Evolutionary conservation across 2,113 vertebrate genomes (phyloP), one percentile per base, ranked within the genome.

Genomic region (Neomonachus schauinslandi): DNA sequence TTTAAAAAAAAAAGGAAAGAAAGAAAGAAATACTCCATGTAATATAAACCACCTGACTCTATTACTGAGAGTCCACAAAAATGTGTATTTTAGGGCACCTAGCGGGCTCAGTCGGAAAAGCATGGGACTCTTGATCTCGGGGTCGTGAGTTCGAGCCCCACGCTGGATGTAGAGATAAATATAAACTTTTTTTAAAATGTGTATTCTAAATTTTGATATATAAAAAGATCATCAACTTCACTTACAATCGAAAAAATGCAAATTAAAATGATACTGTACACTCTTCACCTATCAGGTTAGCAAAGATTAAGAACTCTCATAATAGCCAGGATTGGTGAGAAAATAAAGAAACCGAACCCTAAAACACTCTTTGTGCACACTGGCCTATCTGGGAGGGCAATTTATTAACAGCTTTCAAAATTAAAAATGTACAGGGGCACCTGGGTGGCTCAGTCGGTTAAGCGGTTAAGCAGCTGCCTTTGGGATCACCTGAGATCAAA

Each of bases 241-340:
- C 33, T 96, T 82, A 79, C 46, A 28, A 28, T 72, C 21, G 3
- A 97, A 94, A 61, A 94, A 95, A 91, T 79, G 33, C 33, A 93
- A 96, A 79, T 65, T 93, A 91, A 93, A 82, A 81, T 71, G 15
- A 61, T 39, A 53, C 0, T 77, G 16, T 19, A 79, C 8, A 51
- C 19, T 53, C 76, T 55, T 89, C 53, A 91, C 42, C 57, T 86
- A 76, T 61, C 22, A 36, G 39, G 57, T 80, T 36, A 92, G 22
- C 90, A 96, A 69, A 87, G 33, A 87, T 90, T 53, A 82, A 76
- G 55, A 97, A 63, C 46, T 96, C 87, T 63, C 28, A 28, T 83
- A 83, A 83, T 53, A 76, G 16, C 65, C 69, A 83, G 7, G 36
- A 31, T 15, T 91, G 42, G 4, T 63, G 31, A 87, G 5, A 86